These are phyloP conservation scores for Syndactyla subalaris DNA, from an alignment of 2,797 vertebrate genomes.

Conservation along the genomic window DNA sequence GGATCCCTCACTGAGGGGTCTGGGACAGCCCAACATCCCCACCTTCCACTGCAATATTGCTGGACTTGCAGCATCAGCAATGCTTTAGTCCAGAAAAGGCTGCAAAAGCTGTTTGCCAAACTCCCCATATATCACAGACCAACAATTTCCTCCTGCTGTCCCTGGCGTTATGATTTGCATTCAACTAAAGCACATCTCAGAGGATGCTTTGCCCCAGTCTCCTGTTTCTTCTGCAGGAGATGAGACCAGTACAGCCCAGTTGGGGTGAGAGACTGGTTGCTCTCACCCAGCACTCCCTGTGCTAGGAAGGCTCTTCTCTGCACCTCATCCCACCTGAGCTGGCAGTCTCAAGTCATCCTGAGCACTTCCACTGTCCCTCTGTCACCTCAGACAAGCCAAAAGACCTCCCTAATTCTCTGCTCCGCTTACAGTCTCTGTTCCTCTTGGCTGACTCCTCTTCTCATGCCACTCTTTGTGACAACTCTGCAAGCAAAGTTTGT, in stretches of 20 bases:
- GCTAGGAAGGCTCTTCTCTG: neutral
- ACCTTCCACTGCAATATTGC: neutral
- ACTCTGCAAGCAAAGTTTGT: conserved; percentile 72
- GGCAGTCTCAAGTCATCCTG: neutral
- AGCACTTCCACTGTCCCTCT: neutral
- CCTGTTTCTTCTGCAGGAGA: neutral
- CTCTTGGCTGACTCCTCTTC: conserved; percentile 72
- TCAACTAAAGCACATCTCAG: neutral
- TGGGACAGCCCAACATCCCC: neutral
- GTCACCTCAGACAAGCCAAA: neutral
- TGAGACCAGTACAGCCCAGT: neutral
- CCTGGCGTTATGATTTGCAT: neutral
- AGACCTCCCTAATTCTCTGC: conserved; percentile 26
- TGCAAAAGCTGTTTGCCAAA: neutral
- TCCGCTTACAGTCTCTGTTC: conserved; percentile 56
- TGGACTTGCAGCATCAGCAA: neutral
- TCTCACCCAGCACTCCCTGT: neutral
- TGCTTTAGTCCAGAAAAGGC: neutral
- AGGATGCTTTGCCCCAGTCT: neutral
- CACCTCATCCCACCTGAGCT: neutral
- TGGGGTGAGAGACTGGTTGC: neutral
- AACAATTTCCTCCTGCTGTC: neutral
- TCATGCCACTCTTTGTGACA: conserved; percentile 72
- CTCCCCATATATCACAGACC: neutral
- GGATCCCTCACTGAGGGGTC: neutral